These are phyloP conservation scores for Plutella xylostella DNA, from an alignment of 2,888 invertebrate genomes.

Conservation along the genomic window DNA sequence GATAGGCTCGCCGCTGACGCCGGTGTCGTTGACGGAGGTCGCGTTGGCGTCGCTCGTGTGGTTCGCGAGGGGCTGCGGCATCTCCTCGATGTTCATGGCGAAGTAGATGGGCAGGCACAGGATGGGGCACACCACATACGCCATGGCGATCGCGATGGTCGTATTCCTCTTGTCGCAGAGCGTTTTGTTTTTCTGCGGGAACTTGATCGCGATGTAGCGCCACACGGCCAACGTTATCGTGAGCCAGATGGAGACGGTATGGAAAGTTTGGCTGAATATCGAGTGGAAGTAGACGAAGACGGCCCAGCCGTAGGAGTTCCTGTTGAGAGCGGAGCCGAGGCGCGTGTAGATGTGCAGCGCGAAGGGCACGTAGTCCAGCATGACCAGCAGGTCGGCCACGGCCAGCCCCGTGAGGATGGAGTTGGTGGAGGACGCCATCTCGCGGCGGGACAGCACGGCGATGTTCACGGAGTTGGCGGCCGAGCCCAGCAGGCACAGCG, in stretches of 20 bases:
- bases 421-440: constrained; percentile 94
- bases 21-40: constrained; percentile 20
- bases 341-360: constrained; percentile 82
- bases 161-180: constrained; percentile 88
- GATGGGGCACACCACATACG: constrained; percentile 85
- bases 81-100: constrained; percentile 76
- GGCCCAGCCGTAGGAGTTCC: constrained; percentile 78
- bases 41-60: neutral
- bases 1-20: constrained; percentile 50
- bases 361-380: constrained; percentile 94
- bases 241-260: constrained; percentile 93
- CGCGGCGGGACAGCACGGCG: constrained; percentile 87
- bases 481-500: constrained; percentile 90
- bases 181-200: constrained; percentile 82
- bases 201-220: constrained; percentile 90
- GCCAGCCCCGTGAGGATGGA: constrained; percentile 92
- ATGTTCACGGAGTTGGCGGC: constrained; percentile 92
- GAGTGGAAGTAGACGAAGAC: constrained; percentile 90
- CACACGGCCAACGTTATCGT: constrained; percentile 94
- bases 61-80: constrained; percentile 17
- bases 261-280: constrained; percentile 88
- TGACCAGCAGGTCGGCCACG: constrained; percentile 91
- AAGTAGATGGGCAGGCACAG: constrained; percentile 88
- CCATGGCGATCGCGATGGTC: constrained; percentile 77
- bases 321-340: constrained; percentile 52